Evolutionary conservation across 2,888 invertebrate genomes (phyloP), one percentile per base, ranked within the genome.

Genomic region (Zaprionus lineosus): DNA sequence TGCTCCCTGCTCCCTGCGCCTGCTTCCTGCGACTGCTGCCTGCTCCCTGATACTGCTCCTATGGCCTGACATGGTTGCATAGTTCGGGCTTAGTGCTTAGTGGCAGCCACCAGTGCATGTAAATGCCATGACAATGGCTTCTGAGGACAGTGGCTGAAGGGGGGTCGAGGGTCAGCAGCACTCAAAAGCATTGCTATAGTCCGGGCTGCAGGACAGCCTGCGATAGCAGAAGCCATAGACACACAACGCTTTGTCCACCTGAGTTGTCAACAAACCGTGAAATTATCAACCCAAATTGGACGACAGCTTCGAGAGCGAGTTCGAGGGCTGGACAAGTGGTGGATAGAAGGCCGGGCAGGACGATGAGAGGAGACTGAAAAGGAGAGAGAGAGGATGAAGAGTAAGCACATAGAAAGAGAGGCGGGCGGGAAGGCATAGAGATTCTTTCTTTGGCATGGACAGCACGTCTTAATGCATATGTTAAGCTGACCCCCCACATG

Each of bases 221-320:
- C 19, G 7, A n/a, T 31, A 58, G 28, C 19, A 18, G 40, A 21
- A 26, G 37, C 52, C 36, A 46, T 51, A 48, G 59, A 60, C 69
- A 55, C 53, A 59, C 52, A 66, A 59, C 56, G 84, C 61, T 73
- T 65, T 65, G 74, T 84, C 77, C 84, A 86, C 87, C 87, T 85
- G 86, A 85, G 79, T 86, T 79, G 72, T 82, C 86, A 86, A 84
- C 87, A 84, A 86, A 86, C 73, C 85, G 86, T 85, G 87, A 85
- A 86, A 85, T 86, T 86, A 79, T 86, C 82, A 69, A 79, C 79
- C 72, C 70, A 81, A 84, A 84, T 78, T 75, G 75, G 81, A 84
- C 74, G 55, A 64, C 50, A 59, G 71, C 62, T 46, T 56, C 50
- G 46, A 71, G 52, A 61, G 61, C 51, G 43, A 53, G 53, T n/a